These are phyloP conservation scores for Drosophila bocki DNA, from an alignment of 1,140 invertebrate genomes.

Conservation along the genomic window DNA sequence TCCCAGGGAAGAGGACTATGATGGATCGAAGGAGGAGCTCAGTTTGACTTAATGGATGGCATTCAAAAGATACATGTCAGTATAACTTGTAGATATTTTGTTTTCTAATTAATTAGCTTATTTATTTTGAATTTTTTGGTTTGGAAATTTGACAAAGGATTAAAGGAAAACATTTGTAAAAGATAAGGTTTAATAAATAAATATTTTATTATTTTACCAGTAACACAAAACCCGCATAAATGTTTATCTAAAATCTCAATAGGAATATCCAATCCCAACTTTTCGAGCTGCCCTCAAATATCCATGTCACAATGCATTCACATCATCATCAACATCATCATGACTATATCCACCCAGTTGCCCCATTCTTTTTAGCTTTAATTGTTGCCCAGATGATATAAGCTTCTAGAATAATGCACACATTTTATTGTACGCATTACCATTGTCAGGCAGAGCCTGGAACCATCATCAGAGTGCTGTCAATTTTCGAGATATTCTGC, in stretches of 20 bases:
- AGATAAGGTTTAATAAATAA: background rate
- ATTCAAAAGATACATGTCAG: background rate
- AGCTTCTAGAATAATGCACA: conserved; percentile 24
- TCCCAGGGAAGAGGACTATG: background rate
- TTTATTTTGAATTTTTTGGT: background rate
- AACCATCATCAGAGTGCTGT: background rate
- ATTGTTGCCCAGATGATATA: conserved; percentile 30
- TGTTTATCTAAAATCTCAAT: background rate
- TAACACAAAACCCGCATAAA: background rate
- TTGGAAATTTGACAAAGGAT: background rate
- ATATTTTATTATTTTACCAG: background rate
- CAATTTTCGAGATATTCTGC: conserved; percentile 25
- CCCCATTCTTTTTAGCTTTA: background rate
- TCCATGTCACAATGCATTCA: conserved; percentile 26
- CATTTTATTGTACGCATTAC: conserved; percentile 30
- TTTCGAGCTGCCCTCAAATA: conserved; percentile 5
- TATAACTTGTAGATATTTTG: background rate
- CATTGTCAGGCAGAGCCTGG: conserved; percentile 2
- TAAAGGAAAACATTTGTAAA: background rate
- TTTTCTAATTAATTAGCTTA: background rate
- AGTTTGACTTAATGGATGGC: background rate
- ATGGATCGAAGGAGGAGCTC: background rate
- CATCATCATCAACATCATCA: conserved; percentile 6
- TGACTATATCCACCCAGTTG: background rate
- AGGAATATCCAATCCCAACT: background rate